Conservation (phyloP, 2,113 vertebrate genomes). For the Oryctolagus cuniculus region mOryCun1.1 NC_091433.1:26108501-26109000, state of each 20-base stretch:
- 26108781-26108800: neutral
- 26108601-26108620: neutral
- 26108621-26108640: neutral
- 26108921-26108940: neutral
- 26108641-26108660: neutral
- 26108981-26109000: neutral
- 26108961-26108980: neutral
- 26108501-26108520: neutral
- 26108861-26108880: neutral
- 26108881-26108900: neutral
- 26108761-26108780: neutral
- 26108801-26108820: neutral
- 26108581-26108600: too few relatives aligned
- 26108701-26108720: neutral
- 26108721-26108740: too few relatives aligned
- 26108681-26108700: too few relatives aligned
- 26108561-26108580: neutral
- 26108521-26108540: neutral
- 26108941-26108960: neutral
- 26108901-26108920: neutral
- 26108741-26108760: too few relatives aligned
- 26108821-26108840: neutral
- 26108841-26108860: neutral
- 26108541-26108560: neutral
- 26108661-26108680: neutral